Evolutionary conservation across 2,888 invertebrate genomes (phyloP).

Genomic region (Serripes groenlandicus): DNA sequence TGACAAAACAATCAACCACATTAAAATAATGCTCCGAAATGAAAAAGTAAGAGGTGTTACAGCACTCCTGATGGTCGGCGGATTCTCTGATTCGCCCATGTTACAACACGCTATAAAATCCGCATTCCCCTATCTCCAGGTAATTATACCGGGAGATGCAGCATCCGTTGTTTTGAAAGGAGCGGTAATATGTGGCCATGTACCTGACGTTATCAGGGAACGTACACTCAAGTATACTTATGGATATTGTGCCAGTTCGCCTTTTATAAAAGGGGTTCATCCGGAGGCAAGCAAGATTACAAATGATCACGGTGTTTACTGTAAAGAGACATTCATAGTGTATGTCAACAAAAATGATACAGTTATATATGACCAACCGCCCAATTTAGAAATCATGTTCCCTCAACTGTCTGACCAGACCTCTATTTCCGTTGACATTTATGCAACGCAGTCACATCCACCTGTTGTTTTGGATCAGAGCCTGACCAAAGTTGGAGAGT

Average conservation of each 20-base stretch:
- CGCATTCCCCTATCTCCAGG: not conserved
- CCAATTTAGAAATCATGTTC: not conserved
- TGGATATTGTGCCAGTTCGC: constrained; percentile 2
- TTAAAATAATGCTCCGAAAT: not conserved
- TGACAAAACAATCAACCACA: constrained; percentile 1
- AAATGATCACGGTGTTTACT: not conserved
- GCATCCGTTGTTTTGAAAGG: constrained; percentile 28
- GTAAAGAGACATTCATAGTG: not conserved
- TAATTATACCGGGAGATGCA: constrained; percentile 24
- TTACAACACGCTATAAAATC: constrained; percentile 1
- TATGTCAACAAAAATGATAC: not conserved
- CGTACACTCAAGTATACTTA: constrained; percentile 29
- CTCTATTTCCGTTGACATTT: not conserved
- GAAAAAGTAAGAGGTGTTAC: not conserved
- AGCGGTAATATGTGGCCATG: constrained; percentile 35
- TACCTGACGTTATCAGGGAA: constrained; percentile 6
- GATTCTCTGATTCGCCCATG: constrained; percentile 34
- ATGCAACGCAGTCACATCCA: not conserved
- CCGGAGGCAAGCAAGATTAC: not conserved
- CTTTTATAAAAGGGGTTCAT: constrained; percentile 4
- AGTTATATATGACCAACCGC: not conserved
- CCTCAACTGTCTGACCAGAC: not conserved
- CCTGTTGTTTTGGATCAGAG: not conserved
- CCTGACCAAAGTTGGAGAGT: not conserved
- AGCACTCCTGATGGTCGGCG: constrained; percentile 26